Conservation (phyloP, 2,113 vertebrate species). For the human (Homo sapiens) region GRCh38 chr14:46489501-46490000, state of each 20-base stretch:
- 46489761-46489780: not conserved
- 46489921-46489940: not conserved
- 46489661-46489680: not conserved
- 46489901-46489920: not conserved
- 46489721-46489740: not conserved
- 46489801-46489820: not conserved
- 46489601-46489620: not conserved
- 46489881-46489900: not conserved
- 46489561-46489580: not conserved
- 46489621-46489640: not conserved
- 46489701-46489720: not conserved
- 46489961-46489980: not conserved
- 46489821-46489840: not conserved
- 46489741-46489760: conserved; percentile 10
- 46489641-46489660: not conserved
- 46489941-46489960: not conserved
- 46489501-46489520: not conserved
- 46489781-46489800: not conserved
- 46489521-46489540: not conserved
- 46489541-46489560: not conserved
- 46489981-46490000: not conserved
- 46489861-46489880: not conserved
- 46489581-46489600: not conserved
- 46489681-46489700: not conserved
- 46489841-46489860: not conserved